phyloP scores from a whole-genome alignment of 2,888 invertebrate genomes.

The Eurois occulta region DNA sequence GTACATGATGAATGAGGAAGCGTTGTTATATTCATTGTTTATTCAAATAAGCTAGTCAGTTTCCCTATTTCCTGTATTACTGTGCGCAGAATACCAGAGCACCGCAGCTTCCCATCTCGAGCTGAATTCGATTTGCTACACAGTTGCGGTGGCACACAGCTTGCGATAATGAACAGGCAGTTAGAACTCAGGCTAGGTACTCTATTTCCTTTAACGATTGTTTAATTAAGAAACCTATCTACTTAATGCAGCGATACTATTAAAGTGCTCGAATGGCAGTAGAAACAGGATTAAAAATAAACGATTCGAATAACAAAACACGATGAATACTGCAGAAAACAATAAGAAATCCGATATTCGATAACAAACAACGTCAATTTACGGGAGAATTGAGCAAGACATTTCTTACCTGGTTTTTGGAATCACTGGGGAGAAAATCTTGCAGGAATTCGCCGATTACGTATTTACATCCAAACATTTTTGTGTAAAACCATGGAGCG shows the following conservation, averaged over 20 bases:
- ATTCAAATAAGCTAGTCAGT: conserved; percentile 40
- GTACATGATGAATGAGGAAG: conserved; percentile 30
- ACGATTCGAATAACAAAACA: background rate
- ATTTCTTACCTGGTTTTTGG: conserved; percentile 7
- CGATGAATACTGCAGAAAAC: conserved; percentile 4
- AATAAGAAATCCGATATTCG: conserved; percentile 31
- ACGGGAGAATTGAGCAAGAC: conserved; percentile 1
- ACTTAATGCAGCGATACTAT: background rate
- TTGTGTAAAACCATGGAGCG: conserved; percentile 45
- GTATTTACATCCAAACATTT: conserved; percentile 47
- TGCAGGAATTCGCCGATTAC: conserved; percentile 33
- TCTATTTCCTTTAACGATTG: conserved; percentile 15
- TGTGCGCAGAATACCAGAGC: conserved; percentile 9
- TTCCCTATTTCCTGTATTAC: conserved; percentile 6
- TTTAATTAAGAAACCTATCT: conserved; percentile 39
- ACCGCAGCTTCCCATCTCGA: conserved; percentile 22
- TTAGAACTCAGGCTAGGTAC: conserved; percentile 7
- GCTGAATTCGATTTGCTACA: conserved; percentile 41
- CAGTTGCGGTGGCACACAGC: conserved; percentile 12
- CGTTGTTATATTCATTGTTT: conserved; percentile 30
- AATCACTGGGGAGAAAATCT: conserved; percentile 17
- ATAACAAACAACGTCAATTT: conserved; percentile 18
- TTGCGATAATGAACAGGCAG: conserved; percentile 31
- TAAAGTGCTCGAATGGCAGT: background rate
- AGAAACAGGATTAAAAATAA: background rate